Base-by-base conservation (phyloP, 2,797 vertebrate species). In the Chelidonichthys spinosus region DNA sequence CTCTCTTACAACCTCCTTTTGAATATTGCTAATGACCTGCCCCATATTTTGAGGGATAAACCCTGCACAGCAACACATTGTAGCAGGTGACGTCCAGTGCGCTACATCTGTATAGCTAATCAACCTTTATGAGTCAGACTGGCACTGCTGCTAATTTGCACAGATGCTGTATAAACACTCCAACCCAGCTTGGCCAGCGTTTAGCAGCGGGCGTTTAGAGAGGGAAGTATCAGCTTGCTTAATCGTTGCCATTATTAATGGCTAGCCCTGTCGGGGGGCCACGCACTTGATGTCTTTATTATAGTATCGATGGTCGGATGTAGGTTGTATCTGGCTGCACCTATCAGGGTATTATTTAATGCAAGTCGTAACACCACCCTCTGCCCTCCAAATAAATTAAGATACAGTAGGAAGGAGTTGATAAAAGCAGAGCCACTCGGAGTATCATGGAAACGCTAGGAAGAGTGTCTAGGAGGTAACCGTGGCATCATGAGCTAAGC, bases 131-230 rank as follows among this genome's bases (percentile, higher is more conserved):
- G 56, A 82, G 62, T 68, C 50, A 43, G 35, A 72, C 72, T 81
- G 85, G 72, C 83, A 52, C 79, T 7, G 72, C 56, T 59, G 68
- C 77, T 85, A 77, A 87, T 91, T 63, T 67, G 82, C 83, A 86
- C 81, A 78, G 74, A 87, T 89, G 88, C 74, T 74, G 68, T 64
- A 62, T 81, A 77, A 86, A 85, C 79, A 78, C 50, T n/a, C 37
- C 49, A 59, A 15, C 76, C 72, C 69, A 42, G 71, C 75, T 73
- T 69, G 84, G 81, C 82, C 65, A 42, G 76, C 63, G 8, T 89
- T 88, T 75, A 85, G 72, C 73, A 55, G 63, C 69, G 81, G 82
- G 70, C 82, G 58, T 67, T 75, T 9, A 42, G 76, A 33, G 67
- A 71, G 63, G 53, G 49, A 81, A 63, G 76, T 70, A 83, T 83